These are phyloP conservation scores for Prostheceraeus crozeri DNA, from an alignment of 2,888 invertebrate species.

Conservation along the genomic window DNA sequence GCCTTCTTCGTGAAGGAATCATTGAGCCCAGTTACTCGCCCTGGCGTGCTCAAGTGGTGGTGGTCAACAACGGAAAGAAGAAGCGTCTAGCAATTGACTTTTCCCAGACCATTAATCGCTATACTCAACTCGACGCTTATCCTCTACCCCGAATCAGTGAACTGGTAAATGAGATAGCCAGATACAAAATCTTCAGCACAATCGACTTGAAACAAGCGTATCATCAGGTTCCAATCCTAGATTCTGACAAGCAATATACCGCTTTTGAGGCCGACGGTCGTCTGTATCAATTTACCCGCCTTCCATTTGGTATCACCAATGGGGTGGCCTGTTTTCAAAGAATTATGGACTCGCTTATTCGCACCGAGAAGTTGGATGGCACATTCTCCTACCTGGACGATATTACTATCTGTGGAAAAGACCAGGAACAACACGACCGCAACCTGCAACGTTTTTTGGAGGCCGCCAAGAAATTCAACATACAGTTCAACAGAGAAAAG, in stretches of 20 bases:
- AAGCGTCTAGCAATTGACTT: not conserved
- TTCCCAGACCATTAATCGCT: slow-evolving; percentile 8
- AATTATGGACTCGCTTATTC: slow-evolving; percentile 25
- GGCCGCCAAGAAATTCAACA: slow-evolving; percentile 5
- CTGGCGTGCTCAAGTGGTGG: slow-evolving; percentile 8
- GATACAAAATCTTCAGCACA: slow-evolving; percentile 22
- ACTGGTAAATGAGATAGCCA: no score
- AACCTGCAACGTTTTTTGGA: slow-evolving; percentile 12
- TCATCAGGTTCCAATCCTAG: slow-evolving; percentile 19
- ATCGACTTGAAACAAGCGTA: slow-evolving; percentile 27
- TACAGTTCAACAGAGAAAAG: slow-evolving; percentile 16
- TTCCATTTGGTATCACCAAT: slow-evolving; percentile 27
- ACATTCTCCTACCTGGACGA: slow-evolving; percentile 11
- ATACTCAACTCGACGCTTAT: slow-evolving; percentile 14
- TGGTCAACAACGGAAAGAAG: no score
- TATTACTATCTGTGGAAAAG: slow-evolving; percentile 3
- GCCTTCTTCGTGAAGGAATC: not conserved
- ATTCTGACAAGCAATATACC: slow-evolving; percentile 17
- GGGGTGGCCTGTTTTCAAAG: slow-evolving; percentile 17
- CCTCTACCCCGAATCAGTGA: no score
- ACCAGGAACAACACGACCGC: slow-evolving; percentile 13
- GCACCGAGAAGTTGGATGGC: slow-evolving; percentile 19
- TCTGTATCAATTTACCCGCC: slow-evolving; percentile 26
- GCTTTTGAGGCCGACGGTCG: slow-evolving; percentile 26
- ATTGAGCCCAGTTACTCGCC: slow-evolving; percentile 7